Conservation (phyloP, 2,797 vertebrate species). For the Channa striata region DNA sequence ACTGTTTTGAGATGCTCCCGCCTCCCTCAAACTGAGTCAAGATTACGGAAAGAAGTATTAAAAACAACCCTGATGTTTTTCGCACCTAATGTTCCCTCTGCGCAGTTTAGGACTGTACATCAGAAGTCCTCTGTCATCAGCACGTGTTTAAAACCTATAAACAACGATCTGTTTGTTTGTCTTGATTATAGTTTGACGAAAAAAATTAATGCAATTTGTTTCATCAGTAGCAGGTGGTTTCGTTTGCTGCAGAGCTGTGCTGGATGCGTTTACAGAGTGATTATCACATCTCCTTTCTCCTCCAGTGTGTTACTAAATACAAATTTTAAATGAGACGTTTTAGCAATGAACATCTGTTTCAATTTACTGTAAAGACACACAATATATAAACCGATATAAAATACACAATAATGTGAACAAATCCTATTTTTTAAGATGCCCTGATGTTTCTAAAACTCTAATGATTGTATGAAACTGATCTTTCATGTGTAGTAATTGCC, state of each 20-base stretch:
- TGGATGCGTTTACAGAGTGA: not conserved
- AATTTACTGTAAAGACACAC: no score
- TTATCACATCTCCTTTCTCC: not conserved
- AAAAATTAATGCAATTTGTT: not conserved
- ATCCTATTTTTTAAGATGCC: no score
- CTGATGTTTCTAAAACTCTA: not conserved
- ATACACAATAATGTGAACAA: no score
- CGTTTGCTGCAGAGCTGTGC: not conserved
- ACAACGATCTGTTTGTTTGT: not conserved
- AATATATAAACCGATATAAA: no score
- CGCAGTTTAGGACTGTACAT: slow-evolving; percentile 19
- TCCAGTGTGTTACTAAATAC: no score
- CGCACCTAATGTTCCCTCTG: not conserved
- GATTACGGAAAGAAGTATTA: slow-evolving; percentile 37
- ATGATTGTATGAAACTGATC: not conserved
- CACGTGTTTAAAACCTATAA: not conserved
- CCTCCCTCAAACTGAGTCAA: slow-evolving; percentile 13
- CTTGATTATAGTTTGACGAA: not conserved
- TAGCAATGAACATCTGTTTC: no score
- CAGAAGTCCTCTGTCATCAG: slow-evolving; percentile 14
- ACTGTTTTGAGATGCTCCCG: slow-evolving; percentile 32
- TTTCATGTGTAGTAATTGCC: not conserved
- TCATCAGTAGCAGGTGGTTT: not conserved
- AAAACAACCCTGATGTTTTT: slow-evolving; percentile 36
- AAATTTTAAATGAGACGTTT: no score